Evolutionary conservation across 2,888 invertebrate species (phyloP).

Genomic region (Tiliacea citrago): DNA sequence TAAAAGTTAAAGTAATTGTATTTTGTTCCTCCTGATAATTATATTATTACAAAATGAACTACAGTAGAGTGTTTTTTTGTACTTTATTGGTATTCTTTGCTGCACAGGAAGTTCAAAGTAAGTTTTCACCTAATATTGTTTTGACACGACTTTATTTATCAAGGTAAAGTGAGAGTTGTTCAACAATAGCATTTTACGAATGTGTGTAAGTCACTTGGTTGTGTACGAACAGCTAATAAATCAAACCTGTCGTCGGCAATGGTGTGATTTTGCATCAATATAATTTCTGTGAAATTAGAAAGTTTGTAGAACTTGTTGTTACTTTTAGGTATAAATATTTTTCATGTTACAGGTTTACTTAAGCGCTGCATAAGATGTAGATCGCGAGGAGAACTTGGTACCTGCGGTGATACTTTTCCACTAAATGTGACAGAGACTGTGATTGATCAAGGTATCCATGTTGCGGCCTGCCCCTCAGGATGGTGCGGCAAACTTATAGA

Average conservation of each 20-base stretch:
- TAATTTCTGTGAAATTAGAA: constrained; percentile 35
- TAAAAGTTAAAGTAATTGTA: constrained; percentile 65
- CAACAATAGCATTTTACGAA: constrained; percentile 40
- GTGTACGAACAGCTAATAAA: constrained; percentile 12
- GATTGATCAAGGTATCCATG: constrained; percentile 93
- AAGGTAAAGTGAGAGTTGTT: constrained; percentile 89
- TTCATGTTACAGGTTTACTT: constrained; percentile 90
- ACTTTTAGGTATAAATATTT: not conserved
- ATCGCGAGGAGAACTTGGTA: constrained; percentile 96
- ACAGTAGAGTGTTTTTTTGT: constrained; percentile 68
- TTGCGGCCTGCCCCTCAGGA: constrained; percentile 96
- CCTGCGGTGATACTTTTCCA: constrained; percentile 96
- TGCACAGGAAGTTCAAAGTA: constrained; percentile 79
- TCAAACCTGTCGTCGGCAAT: constrained; percentile 4
- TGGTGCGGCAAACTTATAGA: constrained; percentile 98
- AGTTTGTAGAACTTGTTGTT: constrained; percentile 26
- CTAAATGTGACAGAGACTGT: constrained; percentile 95
- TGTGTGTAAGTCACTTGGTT: constrained; percentile 28
- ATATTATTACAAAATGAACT: constrained; percentile 75
- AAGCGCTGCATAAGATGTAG: constrained; percentile 96
- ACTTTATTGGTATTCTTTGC: constrained; percentile 70
- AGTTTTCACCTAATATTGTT: constrained; percentile 75
- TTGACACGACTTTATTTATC: constrained; percentile 78
- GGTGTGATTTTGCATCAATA: not conserved
- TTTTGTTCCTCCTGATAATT: constrained; percentile 46